phyloP scores from a whole-genome alignment of 1,140 invertebrate genomes.

The Drosophila punjabiensis region DNA sequence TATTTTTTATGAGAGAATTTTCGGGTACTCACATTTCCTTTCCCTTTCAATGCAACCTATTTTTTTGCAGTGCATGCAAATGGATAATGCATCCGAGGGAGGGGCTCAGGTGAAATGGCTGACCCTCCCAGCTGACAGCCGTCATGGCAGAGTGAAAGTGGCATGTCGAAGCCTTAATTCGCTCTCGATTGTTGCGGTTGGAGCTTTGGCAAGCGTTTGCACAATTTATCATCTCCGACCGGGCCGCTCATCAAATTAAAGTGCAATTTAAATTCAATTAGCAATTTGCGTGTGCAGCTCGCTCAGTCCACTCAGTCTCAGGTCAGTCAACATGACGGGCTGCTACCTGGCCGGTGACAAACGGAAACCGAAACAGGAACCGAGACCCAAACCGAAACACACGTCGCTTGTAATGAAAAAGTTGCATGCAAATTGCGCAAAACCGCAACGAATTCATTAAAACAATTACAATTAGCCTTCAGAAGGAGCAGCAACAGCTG shows the following conservation, averaged over 20 bases:
- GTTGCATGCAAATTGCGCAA: constrained; percentile 79
- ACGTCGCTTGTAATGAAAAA: constrained; percentile 58
- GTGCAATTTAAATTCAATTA: constrained; percentile 83
- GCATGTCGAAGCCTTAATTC: constrained; percentile 63
- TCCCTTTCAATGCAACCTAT: background rate
- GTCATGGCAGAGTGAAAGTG: constrained; percentile 60
- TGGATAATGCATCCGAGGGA: background rate
- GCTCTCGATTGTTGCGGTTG: constrained; percentile 68
- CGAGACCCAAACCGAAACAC: constrained; percentile 7
- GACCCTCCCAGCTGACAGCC: constrained; percentile 13
- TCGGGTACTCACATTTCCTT: background rate
- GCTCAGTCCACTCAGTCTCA: constrained; percentile 8
- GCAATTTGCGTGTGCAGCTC: constrained; percentile 72
- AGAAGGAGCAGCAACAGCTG: constrained; percentile 59
- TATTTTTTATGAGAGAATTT: background rate
- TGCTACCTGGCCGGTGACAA: constrained; percentile 26
- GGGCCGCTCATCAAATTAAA: constrained; percentile 73
- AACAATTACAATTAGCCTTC: constrained; percentile 80
- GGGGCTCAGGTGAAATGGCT: constrained; percentile 3
- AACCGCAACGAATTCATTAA: constrained; percentile 83
- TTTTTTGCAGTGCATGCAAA: constrained; percentile 1
- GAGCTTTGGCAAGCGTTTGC: constrained; percentile 67
- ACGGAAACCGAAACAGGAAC: constrained; percentile 17
- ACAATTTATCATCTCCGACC: constrained; percentile 71
- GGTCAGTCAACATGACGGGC: constrained; percentile 59